Evolutionary conservation across 2,888 invertebrate species (phyloP).

Genomic region (Leucophenga montana): DNA sequence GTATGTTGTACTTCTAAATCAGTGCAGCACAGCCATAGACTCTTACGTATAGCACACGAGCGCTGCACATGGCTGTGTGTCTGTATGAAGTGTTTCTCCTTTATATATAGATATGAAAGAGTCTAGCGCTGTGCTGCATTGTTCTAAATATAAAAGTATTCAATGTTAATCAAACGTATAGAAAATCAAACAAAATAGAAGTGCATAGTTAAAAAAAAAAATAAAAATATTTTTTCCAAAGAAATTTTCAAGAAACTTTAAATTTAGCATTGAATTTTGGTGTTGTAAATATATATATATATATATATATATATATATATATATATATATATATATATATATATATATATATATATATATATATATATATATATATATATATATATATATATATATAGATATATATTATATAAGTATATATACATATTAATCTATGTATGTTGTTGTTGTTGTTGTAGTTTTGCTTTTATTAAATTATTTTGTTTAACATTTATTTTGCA

Average conservation of each 20-base stretch:
- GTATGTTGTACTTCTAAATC: slow-evolving; percentile 13
- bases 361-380: slow-evolving; percentile 38
- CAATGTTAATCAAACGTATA: background rate
- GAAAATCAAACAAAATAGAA: too few relatives aligned
- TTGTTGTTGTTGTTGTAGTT: slow-evolving; percentile 34
- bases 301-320: slow-evolving; percentile 39
- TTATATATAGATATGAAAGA: too few relatives aligned
- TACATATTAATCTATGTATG: slow-evolving; percentile 36
- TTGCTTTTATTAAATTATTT: background rate
- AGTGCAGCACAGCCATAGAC: too few relatives aligned
- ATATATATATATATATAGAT: slow-evolving; percentile 25
- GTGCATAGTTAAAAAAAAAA: background rate
- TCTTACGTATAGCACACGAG: too few relatives aligned
- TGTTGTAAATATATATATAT: slow-evolving; percentile 23
- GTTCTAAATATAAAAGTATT: slow-evolving; percentile 8
- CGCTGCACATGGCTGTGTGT: too few relatives aligned
- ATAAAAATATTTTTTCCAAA: slow-evolving; percentile 2
- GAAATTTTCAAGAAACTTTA: too few relatives aligned
- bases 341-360: slow-evolving; percentile 34
- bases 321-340: slow-evolving; percentile 30
- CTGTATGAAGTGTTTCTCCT: too few relatives aligned
- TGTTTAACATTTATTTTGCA: background rate
- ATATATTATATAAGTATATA: slow-evolving; percentile 27
- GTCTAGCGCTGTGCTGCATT: too few relatives aligned
- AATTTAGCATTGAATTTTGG: slow-evolving; percentile 4